Evolutionary conservation across 2,113 vertebrate genomes (phyloP), one percentile per base, ranked within the genome.

Genomic region (Tor tambroides): DNA sequence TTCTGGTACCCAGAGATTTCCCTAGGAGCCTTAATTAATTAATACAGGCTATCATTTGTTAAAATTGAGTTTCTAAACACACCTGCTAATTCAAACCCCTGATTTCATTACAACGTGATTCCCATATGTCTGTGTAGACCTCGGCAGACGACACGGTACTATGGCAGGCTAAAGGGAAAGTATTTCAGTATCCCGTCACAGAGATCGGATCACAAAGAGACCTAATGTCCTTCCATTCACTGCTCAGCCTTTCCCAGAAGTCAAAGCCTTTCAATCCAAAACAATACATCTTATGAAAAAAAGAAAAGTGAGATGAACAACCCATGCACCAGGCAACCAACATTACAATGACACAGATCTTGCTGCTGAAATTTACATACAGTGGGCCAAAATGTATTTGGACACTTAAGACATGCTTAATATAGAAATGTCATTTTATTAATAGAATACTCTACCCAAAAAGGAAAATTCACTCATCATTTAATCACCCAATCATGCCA

Each of bases 161-260:
- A 75, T 80, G 41, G 69, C 38, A 85, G 51, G 77, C n/a, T 79
- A 32, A 35, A 85, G 4, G 6, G 41, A 78, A 89, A 69, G 75
- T 74, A 85, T 61, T 84, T 51, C 15, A 82, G 54, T 74, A 41
- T 77, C 38, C 65, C 35, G 38, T 85, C 77, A 88, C 74, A 87
- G 38, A 83, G 12, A 71, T 71, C 63, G 11, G 61, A 86, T 86
- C 75, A 76, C 75, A 61, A 41, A 38, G 23, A 61, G 63, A 83
- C 49, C 41, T 32, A 80, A 56, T 74, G 28, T 84, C 72, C 84
- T 41, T 43, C 56, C 56, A 75, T 80, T 21, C 32, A 72, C 32
- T 49, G 74, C 78, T 56, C 75, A 69, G 49, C 28, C 41, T 61
- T 49, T 51, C n/a, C 26, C 56, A 77, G 84, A 79, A 80, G 63